Base-by-base conservation (phyloP, 1,140 invertebrate genomes). In the Trichomalopsis sarcophagae region DNA sequence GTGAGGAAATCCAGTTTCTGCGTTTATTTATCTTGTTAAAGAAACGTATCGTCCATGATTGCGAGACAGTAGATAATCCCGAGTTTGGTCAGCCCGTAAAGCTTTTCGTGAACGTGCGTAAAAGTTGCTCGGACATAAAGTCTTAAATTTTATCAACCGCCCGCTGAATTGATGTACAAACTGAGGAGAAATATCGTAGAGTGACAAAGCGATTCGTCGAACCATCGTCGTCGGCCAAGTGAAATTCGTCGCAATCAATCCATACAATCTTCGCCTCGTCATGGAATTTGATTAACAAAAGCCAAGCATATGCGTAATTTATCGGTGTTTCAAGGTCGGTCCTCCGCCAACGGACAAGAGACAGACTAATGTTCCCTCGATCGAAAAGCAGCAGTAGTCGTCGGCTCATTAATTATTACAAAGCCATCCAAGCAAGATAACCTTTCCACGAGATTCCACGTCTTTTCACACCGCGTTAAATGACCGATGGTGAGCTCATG, bases 361-460 rank as follows among this genome's bases (percentile, higher is more conserved):
- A 30, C 23, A 36, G 40, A n/a, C 13, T 21, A 2, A 36, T 36
- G 36, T 14, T 9, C 21, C 74, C 4, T 21, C 40, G 30, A 75
- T 44, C 74, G 74, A 17, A 75, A 23, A 40, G 36, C 74, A 13
- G 69, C 9, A 44, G 40, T n/a, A 62, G 55, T 62, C 55, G 55
- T 17, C 69, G 69, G 40, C 74, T 40, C 74, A 30, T 75, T 75
- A 75, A 75, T 75, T 75, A 44, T 75, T 75, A 33, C 74, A 33
- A n/a, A 17, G 9, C 27, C 74, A 3, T 1, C 40, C 36, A 17
- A 44, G 33, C 17, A 36, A 75, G 74, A 75, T 75, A 75, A 75
- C 1, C 27, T 27, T 27, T 27, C 27, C 27, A 27, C 27, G 27
- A 27, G 27, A 27, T 27, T 27, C 27, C 27, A 7, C 0, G 21